A percentile compares a stretch with the other conserved stretches of the same genome.
Evolutionary conservation across 2,888 invertebrate genomes (phyloP).

Genomic region (Scelioninae gen. 1): DNA sequence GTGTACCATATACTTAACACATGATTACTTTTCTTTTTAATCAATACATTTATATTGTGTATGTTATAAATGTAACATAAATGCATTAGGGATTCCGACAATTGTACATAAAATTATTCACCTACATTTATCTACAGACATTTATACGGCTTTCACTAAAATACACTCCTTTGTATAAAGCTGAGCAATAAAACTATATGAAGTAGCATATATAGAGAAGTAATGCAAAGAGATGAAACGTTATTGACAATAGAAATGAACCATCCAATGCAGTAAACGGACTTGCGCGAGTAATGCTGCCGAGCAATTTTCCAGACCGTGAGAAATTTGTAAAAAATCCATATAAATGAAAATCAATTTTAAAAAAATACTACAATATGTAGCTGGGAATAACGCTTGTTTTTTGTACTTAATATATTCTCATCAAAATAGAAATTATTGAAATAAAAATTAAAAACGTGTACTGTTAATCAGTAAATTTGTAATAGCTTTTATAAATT

Average conservation of each 20-base stretch:
- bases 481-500: no score
- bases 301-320: no score
- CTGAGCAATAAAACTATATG: constrained; percentile 26
- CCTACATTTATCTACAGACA: constrained; percentile 41
- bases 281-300: not conserved
- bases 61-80: constrained; percentile 12
- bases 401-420: no score
- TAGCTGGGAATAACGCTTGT: no score
- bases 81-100: constrained; percentile 28
- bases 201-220: constrained; percentile 8
- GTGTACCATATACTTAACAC: no score
- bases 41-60: not conserved
- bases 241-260: constrained; percentile 23
- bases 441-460: no score
- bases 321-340: no score
- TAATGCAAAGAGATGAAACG: constrained; percentile 19
- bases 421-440: no score
- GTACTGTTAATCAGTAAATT: no score
- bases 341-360: no score
- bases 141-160: constrained; percentile 37
- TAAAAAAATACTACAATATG: no score
- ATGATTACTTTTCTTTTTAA: not conserved
- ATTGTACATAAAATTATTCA: constrained; percentile 28
- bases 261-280: no score
- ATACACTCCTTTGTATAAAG: constrained; percentile 33